These are phyloP conservation scores for Gari tellinella DNA, from an alignment of 2,888 invertebrate genomes.

Conservation along the genomic window DNA sequence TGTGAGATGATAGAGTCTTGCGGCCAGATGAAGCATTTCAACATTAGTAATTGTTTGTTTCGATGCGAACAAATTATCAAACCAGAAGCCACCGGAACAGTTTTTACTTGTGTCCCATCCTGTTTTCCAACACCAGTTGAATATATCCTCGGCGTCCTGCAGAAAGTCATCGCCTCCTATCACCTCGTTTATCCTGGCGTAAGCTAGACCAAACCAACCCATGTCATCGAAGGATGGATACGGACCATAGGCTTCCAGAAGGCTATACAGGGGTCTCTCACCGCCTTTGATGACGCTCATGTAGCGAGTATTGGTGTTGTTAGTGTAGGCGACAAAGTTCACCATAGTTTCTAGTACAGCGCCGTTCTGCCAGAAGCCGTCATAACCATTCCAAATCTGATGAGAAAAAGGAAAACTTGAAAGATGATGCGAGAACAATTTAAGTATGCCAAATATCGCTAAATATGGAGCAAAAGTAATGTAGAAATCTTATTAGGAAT, in stretches of 20 bases:
- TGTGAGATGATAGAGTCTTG: constrained; percentile 61
- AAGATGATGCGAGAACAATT: too few species aligned
- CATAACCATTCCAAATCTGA: constrained; percentile 72
- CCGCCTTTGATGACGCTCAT: constrained; percentile 49
- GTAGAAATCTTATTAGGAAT: too few species aligned
- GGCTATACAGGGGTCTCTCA: constrained; percentile 54
- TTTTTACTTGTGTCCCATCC: constrained; percentile 63
- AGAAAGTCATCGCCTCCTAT: constrained; percentile 54
- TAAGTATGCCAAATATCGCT: too few species aligned
- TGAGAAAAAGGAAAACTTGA: not conserved
- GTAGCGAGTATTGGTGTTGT: constrained; percentile 64
- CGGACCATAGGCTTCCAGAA: constrained; percentile 69
- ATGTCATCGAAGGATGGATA: constrained; percentile 72
- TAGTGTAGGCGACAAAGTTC: constrained; percentile 66
- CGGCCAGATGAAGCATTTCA: constrained; percentile 60
- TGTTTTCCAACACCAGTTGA: constrained; percentile 67
- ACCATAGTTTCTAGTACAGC: constrained; percentile 64
- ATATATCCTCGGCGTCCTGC: constrained; percentile 57
- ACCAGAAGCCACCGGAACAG: constrained; percentile 70
- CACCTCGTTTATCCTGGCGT: constrained; percentile 62
- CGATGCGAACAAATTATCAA: constrained; percentile 57
- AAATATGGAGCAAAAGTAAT: too few species aligned
- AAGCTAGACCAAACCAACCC: constrained; percentile 70
- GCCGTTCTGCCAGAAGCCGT: constrained; percentile 74
- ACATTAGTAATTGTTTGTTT: constrained; percentile 71